Evolutionary conservation across 2,888 invertebrate genomes (phyloP), one percentile per base, ranked within the genome.

Genomic region (Tholera decimalis): DNA sequence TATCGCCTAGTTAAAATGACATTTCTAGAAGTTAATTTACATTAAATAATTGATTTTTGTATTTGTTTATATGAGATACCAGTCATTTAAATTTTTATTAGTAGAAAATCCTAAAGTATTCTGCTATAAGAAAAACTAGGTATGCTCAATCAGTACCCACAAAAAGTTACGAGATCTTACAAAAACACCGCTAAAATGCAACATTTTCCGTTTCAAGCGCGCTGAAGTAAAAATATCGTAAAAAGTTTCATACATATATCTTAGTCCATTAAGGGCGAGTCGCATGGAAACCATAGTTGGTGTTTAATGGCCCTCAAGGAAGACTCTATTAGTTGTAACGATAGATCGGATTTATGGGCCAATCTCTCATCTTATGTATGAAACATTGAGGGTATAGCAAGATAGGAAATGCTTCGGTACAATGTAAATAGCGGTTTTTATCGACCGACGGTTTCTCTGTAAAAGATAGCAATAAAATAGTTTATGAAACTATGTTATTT

Each of bases 261-360:
- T 33, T 33, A 46, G 44, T 62, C 70, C 50, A 71, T 79, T 77
- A 73, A 49, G 61, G 70, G 49, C 65, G 62, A 80, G 56, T 59
- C 49, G 63, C 68, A 73, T 77, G 59, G 75, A 79, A 80, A 80
- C 85, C 83, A 77, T 85, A 83, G 81, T 83, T 83, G 80, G 73
- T 84, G 86, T 84, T 88, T 91, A 91, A 92, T 90, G 89, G 88
- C 73, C 86, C 83, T 83, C 75, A 77, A 87, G 87, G 88, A 91
- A 86, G 86, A 85, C 85, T 90, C 87, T 91, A 88, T 92, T 91
- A 92, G 91, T 88, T 84, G 83, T 79, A 88, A 86, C 85, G 85
- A 84, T 83, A 79, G 77, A 74, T 82, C 73, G 82, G 85, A 92
- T 91, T 92, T 92, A 92, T 90, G 84, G 73, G 65, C 79, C 88